Conservation (phyloP, 2,113 vertebrate species). For the Bothrops jararaca region DNA sequence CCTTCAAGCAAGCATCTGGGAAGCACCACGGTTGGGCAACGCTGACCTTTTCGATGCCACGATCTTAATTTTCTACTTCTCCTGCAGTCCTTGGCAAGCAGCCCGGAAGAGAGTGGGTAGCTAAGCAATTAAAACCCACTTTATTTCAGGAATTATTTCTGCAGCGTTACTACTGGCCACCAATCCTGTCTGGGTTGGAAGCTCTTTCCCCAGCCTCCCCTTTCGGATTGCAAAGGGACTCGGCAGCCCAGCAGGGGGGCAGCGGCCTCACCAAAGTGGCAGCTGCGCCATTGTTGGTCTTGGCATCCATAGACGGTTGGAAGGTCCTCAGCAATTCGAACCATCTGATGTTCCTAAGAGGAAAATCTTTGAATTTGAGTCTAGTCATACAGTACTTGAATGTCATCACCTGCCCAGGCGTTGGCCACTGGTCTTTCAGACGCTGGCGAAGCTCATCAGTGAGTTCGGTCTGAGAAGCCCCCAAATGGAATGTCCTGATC, state of each 20-base stretch:
- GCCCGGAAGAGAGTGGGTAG: too few relatives aligned
- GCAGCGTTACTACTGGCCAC: not conserved
- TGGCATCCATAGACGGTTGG: not conserved
- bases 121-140: not conserved
- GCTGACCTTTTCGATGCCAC: not conserved
- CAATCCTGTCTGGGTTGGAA: not conserved
- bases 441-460: not conserved
- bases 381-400: not conserved
- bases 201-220: not conserved
- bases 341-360: not conserved
- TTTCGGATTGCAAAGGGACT: not conserved
- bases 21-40: not conserved
- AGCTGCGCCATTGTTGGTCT: fast-evolving
- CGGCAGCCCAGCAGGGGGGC: constrained; percentile 2
- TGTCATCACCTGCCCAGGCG: fast-evolving
- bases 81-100: not conserved
- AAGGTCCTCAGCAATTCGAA: not conserved
- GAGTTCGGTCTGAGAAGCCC: not conserved
- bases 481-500: not conserved
- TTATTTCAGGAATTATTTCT: not conserved
- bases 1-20: not conserved
- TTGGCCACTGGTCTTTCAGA: not conserved
- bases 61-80: not conserved
- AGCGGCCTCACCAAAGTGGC: constrained; percentile 23
- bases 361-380: not conserved